Evolutionary conservation across 2,888 invertebrate species (phyloP).

Genomic region (Listrodromus nycthemerus): DNA sequence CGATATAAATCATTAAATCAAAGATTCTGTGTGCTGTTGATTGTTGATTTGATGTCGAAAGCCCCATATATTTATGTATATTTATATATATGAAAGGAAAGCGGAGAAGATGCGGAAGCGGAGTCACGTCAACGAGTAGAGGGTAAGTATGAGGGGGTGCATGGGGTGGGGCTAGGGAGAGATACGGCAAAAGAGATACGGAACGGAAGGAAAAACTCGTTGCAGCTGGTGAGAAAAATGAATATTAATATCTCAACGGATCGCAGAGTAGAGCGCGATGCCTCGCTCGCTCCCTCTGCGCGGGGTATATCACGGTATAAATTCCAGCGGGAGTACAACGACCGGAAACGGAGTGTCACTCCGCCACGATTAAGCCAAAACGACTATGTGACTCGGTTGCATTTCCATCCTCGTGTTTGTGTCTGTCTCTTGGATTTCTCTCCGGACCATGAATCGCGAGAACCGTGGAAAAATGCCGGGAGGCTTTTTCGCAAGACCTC

Average conservation of each 20-base stretch:
- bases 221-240: slow-evolving; percentile 55
- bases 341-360: slow-evolving; percentile 65
- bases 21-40: no score
- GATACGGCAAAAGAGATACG: slow-evolving; percentile 11
- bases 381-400: slow-evolving; percentile 9
- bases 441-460: neutral
- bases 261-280: neutral
- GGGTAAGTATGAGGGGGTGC: slow-evolving; percentile 6
- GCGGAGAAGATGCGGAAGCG: slow-evolving; percentile 49
- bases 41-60: no score
- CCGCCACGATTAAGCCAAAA: slow-evolving; percentile 43
- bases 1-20: no score
- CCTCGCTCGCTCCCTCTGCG: neutral
- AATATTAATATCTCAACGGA: slow-evolving; percentile 69
- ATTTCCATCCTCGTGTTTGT: neutral
- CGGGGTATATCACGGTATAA: slow-evolving; percentile 61
- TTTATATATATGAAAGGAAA: slow-evolving; percentile 6
- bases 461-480: neutral
- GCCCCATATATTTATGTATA: no score
- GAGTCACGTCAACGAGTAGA: slow-evolving; percentile 49
- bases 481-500: neutral
- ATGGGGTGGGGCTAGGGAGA: neutral
- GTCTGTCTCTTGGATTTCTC: slow-evolving; percentile 2
- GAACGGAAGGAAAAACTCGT: slow-evolving; percentile 13
- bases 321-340: slow-evolving; percentile 68